A percentile compares a stretch with the other conserved stretches of the same genome.
These are phyloP conservation scores for Danionella dracula DNA, from an alignment of 2,797 vertebrate species.

Conservation along the genomic window DNA sequence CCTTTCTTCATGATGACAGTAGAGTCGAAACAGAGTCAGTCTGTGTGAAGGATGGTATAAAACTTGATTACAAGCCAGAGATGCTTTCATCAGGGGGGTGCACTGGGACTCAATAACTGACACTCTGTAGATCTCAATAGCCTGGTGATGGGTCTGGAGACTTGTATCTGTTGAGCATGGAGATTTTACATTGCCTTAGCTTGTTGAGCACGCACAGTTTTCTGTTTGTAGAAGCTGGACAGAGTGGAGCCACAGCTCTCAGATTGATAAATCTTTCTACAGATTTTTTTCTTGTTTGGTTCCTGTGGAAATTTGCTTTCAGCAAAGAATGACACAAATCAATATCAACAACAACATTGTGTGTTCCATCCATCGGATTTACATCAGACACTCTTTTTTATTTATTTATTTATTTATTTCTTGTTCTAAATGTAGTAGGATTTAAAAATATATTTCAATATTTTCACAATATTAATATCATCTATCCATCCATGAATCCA, in stretches of 20 bases:
- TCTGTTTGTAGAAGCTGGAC: background rate
- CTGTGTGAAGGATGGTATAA: slow-evolving; percentile 37
- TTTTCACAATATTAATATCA: too few species aligned
- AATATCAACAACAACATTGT: too few species aligned
- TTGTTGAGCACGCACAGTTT: background rate
- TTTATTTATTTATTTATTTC: too few species aligned
- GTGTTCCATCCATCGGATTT: too few species aligned
- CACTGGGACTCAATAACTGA: slow-evolving; percentile 32
- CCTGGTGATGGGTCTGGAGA: slow-evolving; percentile 17
- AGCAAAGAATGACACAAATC: background rate
- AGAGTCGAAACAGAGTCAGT: slow-evolving; percentile 19
- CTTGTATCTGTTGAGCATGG: background rate
- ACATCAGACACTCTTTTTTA: too few species aligned
- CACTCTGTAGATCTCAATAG: background rate
- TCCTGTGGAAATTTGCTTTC: background rate
- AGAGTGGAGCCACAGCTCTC: background rate
- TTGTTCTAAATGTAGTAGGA: too few species aligned
- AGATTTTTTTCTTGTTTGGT: background rate
- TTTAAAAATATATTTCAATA: too few species aligned
- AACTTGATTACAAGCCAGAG: slow-evolving; percentile 34
- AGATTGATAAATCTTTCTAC: background rate
- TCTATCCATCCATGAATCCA: too few species aligned
- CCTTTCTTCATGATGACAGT: slow-evolving; percentile 19
- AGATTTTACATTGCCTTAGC: background rate
- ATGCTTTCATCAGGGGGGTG: slow-evolving; percentile 33